Evolutionary conservation across 2,113 vertebrate species (phyloP), one percentile per base, ranked within the genome.

Genomic region (Laticauda colubrina): DNA sequence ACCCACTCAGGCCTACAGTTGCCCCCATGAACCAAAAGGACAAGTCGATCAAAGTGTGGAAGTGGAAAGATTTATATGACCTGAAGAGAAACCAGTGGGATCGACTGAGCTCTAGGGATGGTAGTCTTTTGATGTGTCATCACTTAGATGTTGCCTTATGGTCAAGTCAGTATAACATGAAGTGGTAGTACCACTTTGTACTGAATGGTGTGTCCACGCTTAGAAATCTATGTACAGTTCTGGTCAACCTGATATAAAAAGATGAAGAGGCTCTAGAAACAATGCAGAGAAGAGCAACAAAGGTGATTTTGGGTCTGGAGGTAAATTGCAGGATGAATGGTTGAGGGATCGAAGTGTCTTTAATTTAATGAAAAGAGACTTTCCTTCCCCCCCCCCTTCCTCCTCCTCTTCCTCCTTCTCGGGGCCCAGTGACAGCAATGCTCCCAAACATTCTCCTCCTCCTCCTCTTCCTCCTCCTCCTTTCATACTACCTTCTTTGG

Each of bases 21-120:
- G 34, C 0, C 0, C 89, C 10, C n/a, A 48, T 55, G 24, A 90
- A 39, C 26, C 26, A 34, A 57, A 69, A 0, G 0, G 61, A 4
- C 51, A 20, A 11, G 29, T 55, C 48, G 48, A 51, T 9, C 48
- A 9, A 51, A 55, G 56, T 2, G 11, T 9, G 10, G 26, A 34
- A 34, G 0, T 14, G 4, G 64, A 75, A 34, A 75, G 64, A 75
- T 75, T 15, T 15, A 2, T 18, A 75, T 0, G 14, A n/a, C 4
- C 12, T 18, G n/a, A 75, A 18, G 64, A 34, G 64, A 75, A 34
- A 34, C 29, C 64, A 34, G 64, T 34, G 39, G 81, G 4, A 29
- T 39, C 2, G 20, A 89, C 29, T 11, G 39, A 29, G 39, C 91
- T 51, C 48, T 39, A 8, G 29, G 15, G 29, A 9, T 2, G 34